phyloP scores from a whole-genome alignment of 2,113 vertebrate genomes.

The Tragelaphus buxtoni region DNA sequence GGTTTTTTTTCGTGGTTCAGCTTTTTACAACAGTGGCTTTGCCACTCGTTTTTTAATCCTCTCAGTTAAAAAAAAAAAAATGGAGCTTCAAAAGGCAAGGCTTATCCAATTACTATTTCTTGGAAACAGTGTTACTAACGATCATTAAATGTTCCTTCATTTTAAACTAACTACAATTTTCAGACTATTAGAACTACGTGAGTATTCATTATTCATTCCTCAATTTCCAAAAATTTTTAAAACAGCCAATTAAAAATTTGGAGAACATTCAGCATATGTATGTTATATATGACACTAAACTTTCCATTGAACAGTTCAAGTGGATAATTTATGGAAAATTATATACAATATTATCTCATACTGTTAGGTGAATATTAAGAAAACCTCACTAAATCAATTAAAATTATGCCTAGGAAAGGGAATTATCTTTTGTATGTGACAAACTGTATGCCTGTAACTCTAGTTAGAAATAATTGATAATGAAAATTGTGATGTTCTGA shows the following conservation, averaged over 20 bases:
- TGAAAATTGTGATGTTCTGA: conserved; percentile 22
- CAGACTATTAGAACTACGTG: not conserved
- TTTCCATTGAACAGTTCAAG: not conserved
- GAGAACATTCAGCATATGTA: not conserved
- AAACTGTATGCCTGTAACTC: not conserved
- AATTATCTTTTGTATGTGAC: not conserved
- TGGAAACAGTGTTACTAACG: not conserved
- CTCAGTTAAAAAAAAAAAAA: not conserved
- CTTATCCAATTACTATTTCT: not conserved
- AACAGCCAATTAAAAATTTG: not conserved
- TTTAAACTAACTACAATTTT: conserved; percentile 28
- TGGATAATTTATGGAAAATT: conserved; percentile 13
- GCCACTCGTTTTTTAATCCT: not conserved
- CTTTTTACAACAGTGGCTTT: conserved; percentile 1
- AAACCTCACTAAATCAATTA: conserved; percentile 1
- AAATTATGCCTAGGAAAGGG: not conserved
- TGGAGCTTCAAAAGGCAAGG: not conserved
- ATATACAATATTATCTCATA: not conserved
- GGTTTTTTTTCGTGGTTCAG: not conserved
- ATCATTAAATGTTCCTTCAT: not conserved
- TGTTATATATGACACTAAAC: not conserved
- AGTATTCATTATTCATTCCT: conserved; percentile 12
- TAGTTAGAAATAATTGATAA: conserved; percentile 15
- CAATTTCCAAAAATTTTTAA: not conserved
- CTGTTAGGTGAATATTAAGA: not conserved